Evolutionary conservation across 2,797 vertebrate species (phyloP), one percentile per base, ranked within the genome.

Genomic region (Halcyon chelicuti): DNA sequence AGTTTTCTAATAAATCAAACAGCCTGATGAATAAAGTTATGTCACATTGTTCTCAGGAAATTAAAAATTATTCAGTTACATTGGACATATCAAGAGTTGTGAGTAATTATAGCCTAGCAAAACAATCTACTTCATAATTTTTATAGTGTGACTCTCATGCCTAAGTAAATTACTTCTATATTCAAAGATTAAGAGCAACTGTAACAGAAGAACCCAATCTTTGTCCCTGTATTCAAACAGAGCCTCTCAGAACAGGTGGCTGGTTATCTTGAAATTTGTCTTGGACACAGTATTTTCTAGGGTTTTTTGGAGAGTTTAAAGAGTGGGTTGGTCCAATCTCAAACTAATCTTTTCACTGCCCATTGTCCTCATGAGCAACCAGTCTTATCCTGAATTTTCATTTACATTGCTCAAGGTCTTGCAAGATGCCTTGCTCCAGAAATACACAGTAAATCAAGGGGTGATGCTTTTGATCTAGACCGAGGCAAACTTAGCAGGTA

Each of bases 31-130:
- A 90, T 49, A 78, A 70, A 88, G 62, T 2, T 58, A 91, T 90
- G 35, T 70, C 81, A n/a, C 76, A 55, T 28, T 91, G 78, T 93
- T 84, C 85, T 83, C 94, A 94, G 91, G 91, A 96, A 94, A 96
- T 94, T 90, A 96, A 93, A 95, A 95, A 75, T 40, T 33, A 25
- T 80, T 80, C 66, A 2, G 79, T 63, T 55, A 75, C 62, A 49
- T 19, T 40, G 88, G 65, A 85, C 35, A 5, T 66, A 91, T 67
- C 52, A 57, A 60, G 51, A 84, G 42, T 16, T 84, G 62, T 55
- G 73, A 88, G 63, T 79, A 95, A 93, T 83, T 90, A 94, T 2
- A 90, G 55, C 23, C 73, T 49, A 90, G 63, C 85, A 94, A 95
- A 88, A 10, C 85, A 79, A 91, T 66, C 76, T 84, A 84, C 28